These are phyloP conservation scores for Automeris io DNA, from an alignment of 2,888 invertebrate species.

Conservation along the genomic window DNA sequence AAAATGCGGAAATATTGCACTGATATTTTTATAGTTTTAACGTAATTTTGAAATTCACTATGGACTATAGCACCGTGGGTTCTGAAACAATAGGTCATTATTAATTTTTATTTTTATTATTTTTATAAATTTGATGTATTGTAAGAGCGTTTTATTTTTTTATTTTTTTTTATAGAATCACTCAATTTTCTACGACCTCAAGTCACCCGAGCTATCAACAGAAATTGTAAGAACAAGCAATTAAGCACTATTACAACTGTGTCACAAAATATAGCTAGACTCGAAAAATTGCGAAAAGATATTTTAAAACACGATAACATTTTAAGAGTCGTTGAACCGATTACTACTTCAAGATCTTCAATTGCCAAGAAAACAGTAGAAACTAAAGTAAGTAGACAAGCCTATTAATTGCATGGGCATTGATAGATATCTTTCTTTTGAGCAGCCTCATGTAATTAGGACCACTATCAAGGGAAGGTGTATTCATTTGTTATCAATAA, in stretches of 20 bases:
- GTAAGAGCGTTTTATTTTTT: slow-evolving; percentile 13
- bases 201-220: slow-evolving; percentile 27
- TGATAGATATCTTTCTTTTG: no score
- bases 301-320: slow-evolving; percentile 9
- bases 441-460: no score
- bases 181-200: slow-evolving; percentile 45
- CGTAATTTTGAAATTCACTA: slow-evolving; percentile 32
- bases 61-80: slow-evolving; percentile 40
- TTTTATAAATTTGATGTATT: slow-evolving; percentile 2
- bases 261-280: slow-evolving; percentile 10
- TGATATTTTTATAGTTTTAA: slow-evolving; percentile 9
- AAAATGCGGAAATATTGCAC: neutral
- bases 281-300: slow-evolving; percentile 5
- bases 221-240: slow-evolving; percentile 4
- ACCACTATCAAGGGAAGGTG: no score
- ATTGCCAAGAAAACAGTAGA: slow-evolving; percentile 33
- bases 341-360: slow-evolving; percentile 29
- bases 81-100: slow-evolving; percentile 41
- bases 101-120: slow-evolving; percentile 18
- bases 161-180: slow-evolving; percentile 46
- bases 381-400: slow-evolving; percentile 27
- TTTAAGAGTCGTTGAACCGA: slow-evolving; percentile 8
- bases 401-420: no score
- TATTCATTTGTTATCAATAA: no score
- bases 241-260: slow-evolving; percentile 12